Conservation (phyloP, 2,888 invertebrate species). For the Caradrina clavipalpis region DNA sequence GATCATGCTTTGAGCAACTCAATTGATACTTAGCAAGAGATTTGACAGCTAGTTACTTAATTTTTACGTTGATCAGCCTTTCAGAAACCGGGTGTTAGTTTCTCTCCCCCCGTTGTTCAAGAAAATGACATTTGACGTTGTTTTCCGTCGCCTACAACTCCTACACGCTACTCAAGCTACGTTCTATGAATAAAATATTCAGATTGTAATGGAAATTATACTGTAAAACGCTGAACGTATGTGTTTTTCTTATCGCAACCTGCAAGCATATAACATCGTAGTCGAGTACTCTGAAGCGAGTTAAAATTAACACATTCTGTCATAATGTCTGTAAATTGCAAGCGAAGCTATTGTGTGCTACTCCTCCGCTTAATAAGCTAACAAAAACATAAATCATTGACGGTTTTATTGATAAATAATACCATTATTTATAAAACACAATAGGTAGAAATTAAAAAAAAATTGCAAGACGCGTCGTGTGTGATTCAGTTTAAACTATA, state of each 20-base stretch:
- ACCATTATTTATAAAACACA: constrained; percentile 6
- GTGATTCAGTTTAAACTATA: constrained; percentile 46
- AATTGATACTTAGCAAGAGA: no score
- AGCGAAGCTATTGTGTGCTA: constrained; percentile 53
- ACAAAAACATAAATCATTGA: constrained; percentile 1
- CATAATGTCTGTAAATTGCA: constrained; percentile 54
- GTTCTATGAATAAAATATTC: constrained; percentile 27
- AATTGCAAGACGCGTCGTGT: constrained; percentile 3
- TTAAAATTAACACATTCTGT: constrained; percentile 62
- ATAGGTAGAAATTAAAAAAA: not conserved
- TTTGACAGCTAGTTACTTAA: no score
- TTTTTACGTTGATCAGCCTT: no score
- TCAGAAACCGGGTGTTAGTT: no score
- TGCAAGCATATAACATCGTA: constrained; percentile 33
- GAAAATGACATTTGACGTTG: constrained; percentile 17
- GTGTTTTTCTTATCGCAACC: constrained; percentile 60
- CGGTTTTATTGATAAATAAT: constrained; percentile 16
- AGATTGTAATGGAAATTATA: constrained; percentile 50
- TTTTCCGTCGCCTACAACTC: constrained; percentile 15
- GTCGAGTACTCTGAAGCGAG: constrained; percentile 32
- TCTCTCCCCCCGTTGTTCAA: not conserved
- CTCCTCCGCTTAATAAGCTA: constrained; percentile 13
- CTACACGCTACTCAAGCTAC: no score
- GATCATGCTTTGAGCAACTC: no score
- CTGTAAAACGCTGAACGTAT: constrained; percentile 33